Evolutionary conservation across 1,140 invertebrate species (phyloP), one percentile per base, ranked within the genome.

Genomic region (Pseudomyrmex cubaensis): DNA sequence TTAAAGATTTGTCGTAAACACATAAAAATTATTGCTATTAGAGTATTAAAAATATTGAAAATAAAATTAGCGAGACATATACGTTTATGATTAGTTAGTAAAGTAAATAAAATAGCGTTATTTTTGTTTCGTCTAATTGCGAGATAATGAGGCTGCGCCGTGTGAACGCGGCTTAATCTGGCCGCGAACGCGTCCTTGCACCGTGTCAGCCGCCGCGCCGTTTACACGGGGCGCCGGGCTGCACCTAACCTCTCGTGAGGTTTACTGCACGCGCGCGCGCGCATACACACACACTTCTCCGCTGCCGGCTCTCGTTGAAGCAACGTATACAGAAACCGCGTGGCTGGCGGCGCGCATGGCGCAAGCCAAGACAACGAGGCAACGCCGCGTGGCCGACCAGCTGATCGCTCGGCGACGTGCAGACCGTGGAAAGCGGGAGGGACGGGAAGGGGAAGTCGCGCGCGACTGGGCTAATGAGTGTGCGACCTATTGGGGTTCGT

Each of bases 391-490:
- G 90, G 91, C 78, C 85, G 90, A 90, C 78, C 92, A 92, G 91
- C 92, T 91, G 92, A 90, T 92, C 90, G 87, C 87, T 84, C 88
- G 84, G 91, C 93, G 92, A 86, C 84, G 82, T 84, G 85, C 67
- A 74, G 61, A 54, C 52, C 64, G 83, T 64, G 52, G 78, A 64
- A 10, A 64, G 84, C 91, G 90, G 84, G 90, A 88, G 89, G 87
- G 89, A 90, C 85, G 56, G 56, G 13, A 35, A 48, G 64, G 20
- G 76, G 17, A 48, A 80, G 54, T 88, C 84, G 89, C 89, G 92
- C 92, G 90, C 91, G 91, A 92, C 91, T 93, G 90, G 92, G 91
- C 92, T 94, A 94, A 93, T 93, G 92, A 93, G 92, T 91, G 91
- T 93, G 91, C 93, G 93, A 93, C 93, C 92, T 93, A 94, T 93